Evolutionary conservation across 2,797 vertebrate species (phyloP).

Genomic region (Thaleichthys pacificus): DNA sequence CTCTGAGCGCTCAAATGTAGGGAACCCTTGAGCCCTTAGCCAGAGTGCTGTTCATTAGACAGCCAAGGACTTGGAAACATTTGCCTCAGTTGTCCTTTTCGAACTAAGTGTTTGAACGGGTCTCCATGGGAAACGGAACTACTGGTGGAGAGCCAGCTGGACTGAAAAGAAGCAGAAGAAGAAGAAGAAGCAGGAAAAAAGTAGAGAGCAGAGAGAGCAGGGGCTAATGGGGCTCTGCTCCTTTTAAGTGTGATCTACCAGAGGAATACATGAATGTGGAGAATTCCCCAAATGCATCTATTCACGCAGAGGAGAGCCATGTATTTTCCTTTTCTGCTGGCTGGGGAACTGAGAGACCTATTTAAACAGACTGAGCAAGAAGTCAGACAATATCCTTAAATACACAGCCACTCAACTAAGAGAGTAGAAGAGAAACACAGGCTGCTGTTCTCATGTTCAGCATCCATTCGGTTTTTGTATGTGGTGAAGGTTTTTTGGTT

Average conservation of each 20-base stretch:
- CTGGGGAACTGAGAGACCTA: background rate
- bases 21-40: conserved; percentile 69
- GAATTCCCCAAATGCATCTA: conserved; percentile 37
- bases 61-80: conserved; percentile 57
- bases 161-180: conserved; percentile 31
- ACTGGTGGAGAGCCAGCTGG: conserved; percentile 68
- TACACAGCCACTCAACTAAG: conserved; percentile 2
- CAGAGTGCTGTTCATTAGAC: conserved; percentile 72
- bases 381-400: conserved; percentile 7
- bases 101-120: conserved; percentile 60
- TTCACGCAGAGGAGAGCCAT: conserved; percentile 19
- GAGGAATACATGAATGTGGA: conserved; percentile 58
- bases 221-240: conserved; percentile 59
- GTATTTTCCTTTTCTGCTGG: background rate
- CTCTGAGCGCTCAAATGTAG: background rate
- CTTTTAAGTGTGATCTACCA: conserved; percentile 65
- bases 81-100: conserved; percentile 55
- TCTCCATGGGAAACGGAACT: conserved; percentile 49
- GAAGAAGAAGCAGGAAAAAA: conserved; percentile 16
- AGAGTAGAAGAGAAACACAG: background rate
- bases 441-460: too few relatives aligned
- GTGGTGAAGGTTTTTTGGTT: too few relatives aligned
- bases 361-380: background rate
- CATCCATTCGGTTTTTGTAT: too few relatives aligned
- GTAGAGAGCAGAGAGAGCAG: conserved; percentile 16